Base-by-base conservation (phyloP, 2,888 invertebrate species). In the Rhopalosiphum nymphaeae region DNA sequence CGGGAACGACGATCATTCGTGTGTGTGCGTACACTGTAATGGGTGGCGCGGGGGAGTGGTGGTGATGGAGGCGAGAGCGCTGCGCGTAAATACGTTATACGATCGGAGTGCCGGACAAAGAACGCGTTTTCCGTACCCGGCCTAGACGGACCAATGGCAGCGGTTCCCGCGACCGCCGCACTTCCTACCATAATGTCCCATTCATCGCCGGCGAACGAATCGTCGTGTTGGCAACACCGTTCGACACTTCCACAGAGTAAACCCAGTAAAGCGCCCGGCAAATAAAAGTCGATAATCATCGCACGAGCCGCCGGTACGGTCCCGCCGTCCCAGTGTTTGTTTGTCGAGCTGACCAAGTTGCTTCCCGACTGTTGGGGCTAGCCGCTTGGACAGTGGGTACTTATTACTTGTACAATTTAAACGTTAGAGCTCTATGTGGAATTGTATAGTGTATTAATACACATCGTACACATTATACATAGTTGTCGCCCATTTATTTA, bases 151-250 rank as follows among this genome's bases (percentile, higher is more conserved):
- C 94, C 94, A 94, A 94, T 94, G 49, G 86, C n/a, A 91, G 91
- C 53, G 56, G 85, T 94, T 94, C 94, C 94, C 94, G 94, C 94
- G 94, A 94, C 94, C 94, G 29, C 94, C 94, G 25, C 94, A 49
- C 53, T 67, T 49, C 42, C 57, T 46, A 57, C 84, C 44, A 2
- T 10, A 2, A 0, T 10, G 0, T 53, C 13, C 5, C 25, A 57
- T 85, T 61, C 86, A 26, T 42, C 21, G 61, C 4, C 7, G 21
- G 26, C 49, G 36, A 9, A 11, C 2, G n/a, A 3, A 42, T 13
- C 13, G 7, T n/a, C 3, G 78, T 9, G 91, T 91, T 94, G 91
- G 91, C 61, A 29, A 86, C 94, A 94, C 94, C 11, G 91, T 53
- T 61, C 29, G n/a, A 0, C 53, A 11, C n/a, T n/a, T 36, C 78